Percentiles rank a stretch among this genome's conserved stretches.
Conservation (phyloP, 1,140 invertebrate genomes). For the Procambarus clarkii region DNA sequence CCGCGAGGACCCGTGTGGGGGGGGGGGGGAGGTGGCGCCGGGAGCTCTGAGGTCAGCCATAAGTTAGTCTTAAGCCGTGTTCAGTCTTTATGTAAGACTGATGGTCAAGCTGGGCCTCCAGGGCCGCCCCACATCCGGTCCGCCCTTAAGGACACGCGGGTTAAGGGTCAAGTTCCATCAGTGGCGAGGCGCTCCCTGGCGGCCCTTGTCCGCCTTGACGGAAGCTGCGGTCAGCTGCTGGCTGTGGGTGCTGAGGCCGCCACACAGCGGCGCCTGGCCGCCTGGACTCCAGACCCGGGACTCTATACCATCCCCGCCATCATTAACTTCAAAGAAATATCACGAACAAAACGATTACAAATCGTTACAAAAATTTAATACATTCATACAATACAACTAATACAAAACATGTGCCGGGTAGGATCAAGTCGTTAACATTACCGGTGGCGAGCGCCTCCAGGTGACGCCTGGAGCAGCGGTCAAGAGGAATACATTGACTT, state of each 20-base stretch:
- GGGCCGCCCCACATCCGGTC: not conserved
- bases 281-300: too few species aligned
- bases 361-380: not conserved
- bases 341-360: not conserved
- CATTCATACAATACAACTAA: too few species aligned
- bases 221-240: conserved; percentile 47
- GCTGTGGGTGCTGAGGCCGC: not conserved
- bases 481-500: not conserved
- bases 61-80: conserved; percentile 54
- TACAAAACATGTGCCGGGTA: too few species aligned
- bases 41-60: conserved; percentile 37
- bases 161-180: not conserved
- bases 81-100: conserved; percentile 52
- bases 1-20: not conserved
- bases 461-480: not conserved
- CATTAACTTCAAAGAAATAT: too few species aligned
- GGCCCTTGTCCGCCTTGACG: not conserved
- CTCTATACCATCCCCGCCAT: too few species aligned
- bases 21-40: not conserved
- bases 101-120: not conserved
- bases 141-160: not conserved
- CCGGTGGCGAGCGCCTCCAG: not conserved
- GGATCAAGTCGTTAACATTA: conserved; percentile 6
- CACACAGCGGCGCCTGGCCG: not conserved
- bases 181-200: not conserved